Evolutionary conservation across 2,797 vertebrate genomes (phyloP), one percentile per base, ranked within the genome.

Genomic region (Artibeus jamaicensis): DNA sequence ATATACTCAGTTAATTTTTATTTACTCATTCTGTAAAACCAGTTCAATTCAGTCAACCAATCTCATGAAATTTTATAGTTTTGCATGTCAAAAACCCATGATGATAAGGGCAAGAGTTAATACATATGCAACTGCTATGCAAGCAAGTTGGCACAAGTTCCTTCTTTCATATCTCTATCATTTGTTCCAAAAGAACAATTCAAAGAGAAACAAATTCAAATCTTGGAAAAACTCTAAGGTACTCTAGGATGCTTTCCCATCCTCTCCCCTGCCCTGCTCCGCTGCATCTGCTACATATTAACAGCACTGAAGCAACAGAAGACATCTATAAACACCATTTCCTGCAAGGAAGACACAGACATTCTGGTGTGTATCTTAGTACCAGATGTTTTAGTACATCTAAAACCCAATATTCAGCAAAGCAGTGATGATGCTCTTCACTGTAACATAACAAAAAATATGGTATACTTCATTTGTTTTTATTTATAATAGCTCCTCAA

Each of bases 21-120:
- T 95, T 94, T 93, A 96, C 76, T 97, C 87, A 94, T 97, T 97
- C 95, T 95, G 87, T 95, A 90, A 97, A 95, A 68, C 6, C 48
- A 97, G 93, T 86, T 97, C 82, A 48, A 71, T 68, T 14, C n/a
- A 91, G 59, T 67, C 81, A 94, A 74, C 46, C 71, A 78, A 74
- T 81, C 62, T 57, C 50, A 48, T 96, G 94, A 98, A 96, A 94
- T 96, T 85, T 92, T 82, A 89, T 39, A 97, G 78, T 39, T 86
- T 81, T 94, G 34, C 77, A 95, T 26, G 42, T 91, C 57, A 92
- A 96, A 95, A 97, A 82, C 48, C 93, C 89, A 96, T 37, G 70
- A 96, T 93, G 96, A 78, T 90, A 96, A 96, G 97, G 74, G 94
- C 67, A 97, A 78, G 57, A 10, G 0, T 82, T 89, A 97, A 88